phyloP scores from a whole-genome alignment of 2,113 vertebrate species.

The Eleginops maclovinus region DNA sequence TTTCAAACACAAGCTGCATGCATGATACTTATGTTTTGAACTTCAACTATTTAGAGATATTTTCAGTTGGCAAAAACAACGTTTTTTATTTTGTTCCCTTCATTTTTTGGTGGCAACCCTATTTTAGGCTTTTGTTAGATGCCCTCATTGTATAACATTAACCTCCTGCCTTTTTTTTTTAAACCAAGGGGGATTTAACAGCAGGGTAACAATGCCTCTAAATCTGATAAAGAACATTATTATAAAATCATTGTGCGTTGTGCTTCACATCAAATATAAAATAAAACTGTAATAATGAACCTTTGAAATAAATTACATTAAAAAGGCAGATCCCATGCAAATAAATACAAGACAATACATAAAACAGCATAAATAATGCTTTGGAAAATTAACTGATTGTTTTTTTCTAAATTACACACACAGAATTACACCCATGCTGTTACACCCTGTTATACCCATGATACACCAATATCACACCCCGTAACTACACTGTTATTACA shows the following conservation, averaged over 20 bases:
- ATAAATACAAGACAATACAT: background rate
- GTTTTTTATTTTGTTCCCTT: background rate
- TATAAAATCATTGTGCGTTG: too few species aligned
- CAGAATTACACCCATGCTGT: background rate
- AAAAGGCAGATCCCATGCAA: background rate
- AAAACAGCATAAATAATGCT: background rate
- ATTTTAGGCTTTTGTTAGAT: too few species aligned
- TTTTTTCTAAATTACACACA: too few species aligned
- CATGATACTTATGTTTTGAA: background rate
- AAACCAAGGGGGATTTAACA: background rate
- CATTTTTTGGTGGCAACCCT: background rate
- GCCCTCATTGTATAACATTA: background rate
- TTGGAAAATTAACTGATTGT: too few species aligned
- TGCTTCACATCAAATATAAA: too few species aligned
- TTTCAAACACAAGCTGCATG: background rate
- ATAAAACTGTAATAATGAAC: too few species aligned
- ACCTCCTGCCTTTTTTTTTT: background rate
- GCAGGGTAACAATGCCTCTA: background rate
- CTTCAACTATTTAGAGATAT: background rate
- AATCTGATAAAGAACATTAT: too few species aligned
- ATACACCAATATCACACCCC: too few species aligned
- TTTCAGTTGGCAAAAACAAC: background rate
- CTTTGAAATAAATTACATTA: too few species aligned
- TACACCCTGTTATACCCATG: background rate
- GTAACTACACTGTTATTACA: too few species aligned